phyloP scores from a whole-genome alignment of 2,797 vertebrate species.

The Myoxocephalus aenaeus region DNA sequence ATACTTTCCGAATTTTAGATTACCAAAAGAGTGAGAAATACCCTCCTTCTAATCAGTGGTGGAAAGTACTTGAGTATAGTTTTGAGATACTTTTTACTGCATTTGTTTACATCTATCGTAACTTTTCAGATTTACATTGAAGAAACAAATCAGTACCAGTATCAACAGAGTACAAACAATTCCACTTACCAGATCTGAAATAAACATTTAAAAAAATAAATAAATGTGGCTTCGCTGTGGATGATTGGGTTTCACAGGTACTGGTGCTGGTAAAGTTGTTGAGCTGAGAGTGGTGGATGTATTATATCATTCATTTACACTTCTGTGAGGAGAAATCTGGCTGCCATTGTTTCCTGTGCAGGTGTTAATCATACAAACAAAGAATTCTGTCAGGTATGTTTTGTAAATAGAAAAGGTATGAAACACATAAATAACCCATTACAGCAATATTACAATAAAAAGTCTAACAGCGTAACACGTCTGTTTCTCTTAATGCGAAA shows the following conservation, averaged over 20 bases:
- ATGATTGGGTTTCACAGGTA: not conserved
- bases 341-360: conserved; percentile 60
- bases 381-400: conserved; percentile 28
- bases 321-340: not conserved
- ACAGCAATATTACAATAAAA: not conserved
- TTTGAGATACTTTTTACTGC: not conserved
- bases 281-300: conserved; percentile 41
- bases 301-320: not conserved
- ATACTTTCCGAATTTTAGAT: not conserved
- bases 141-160: not conserved
- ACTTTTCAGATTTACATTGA: not conserved
- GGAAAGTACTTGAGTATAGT: too few species aligned
- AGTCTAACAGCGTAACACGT: not conserved
- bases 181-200: not conserved
- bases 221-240: fast-evolving
- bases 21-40: not conserved
- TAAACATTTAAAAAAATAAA: not conserved
- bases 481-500: not conserved
- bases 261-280: not conserved
- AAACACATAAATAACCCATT: not conserved
- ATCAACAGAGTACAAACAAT: not conserved
- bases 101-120: not conserved
- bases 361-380: conserved; percentile 40
- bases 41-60: not conserved
- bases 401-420: not conserved